A percentile compares a stretch with the other conserved stretches of the same genome.
Conservation (phyloP, 2,888 invertebrate species). For the Ecliptopera silaceata region DNA sequence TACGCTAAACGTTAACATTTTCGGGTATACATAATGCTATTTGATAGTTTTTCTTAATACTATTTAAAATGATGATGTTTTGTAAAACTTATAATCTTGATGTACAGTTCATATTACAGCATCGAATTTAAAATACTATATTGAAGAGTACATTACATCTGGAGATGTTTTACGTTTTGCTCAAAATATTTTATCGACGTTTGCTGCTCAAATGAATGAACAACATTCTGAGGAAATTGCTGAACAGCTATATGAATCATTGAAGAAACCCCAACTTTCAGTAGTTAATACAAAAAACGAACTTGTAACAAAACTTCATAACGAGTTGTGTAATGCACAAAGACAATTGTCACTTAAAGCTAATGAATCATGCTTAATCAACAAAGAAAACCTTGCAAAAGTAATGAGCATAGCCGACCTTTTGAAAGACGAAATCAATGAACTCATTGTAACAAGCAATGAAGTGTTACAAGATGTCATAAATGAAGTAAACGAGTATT, state of each 20-base stretch:
- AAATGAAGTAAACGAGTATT: neutral
- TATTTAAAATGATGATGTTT: no score
- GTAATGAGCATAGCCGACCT: neutral
- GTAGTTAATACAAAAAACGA: neutral
- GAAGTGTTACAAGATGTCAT: constrained; percentile 5
- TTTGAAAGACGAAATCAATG: constrained; percentile 8
- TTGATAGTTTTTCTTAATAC: no score
- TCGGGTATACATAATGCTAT: no score
- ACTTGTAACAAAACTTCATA: neutral
- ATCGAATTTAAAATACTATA: constrained; percentile 1
- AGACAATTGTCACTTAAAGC: neutral
- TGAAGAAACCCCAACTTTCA: neutral
- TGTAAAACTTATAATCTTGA: neutral
- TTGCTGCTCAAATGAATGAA: neutral
- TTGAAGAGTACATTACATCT: constrained; percentile 15
- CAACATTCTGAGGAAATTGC: constrained; percentile 2
- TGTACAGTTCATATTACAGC: constrained; percentile 5
- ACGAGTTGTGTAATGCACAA: neutral
- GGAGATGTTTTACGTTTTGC: neutral
- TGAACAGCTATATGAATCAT: constrained; percentile 1
- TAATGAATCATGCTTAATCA: neutral
- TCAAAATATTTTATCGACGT: neutral
- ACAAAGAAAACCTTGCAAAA: neutral
- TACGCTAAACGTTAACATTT: no score
- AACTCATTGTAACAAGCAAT: constrained; percentile 8